These are phyloP conservation scores for Zeus faber DNA, from an alignment of 2,113 vertebrate genomes.

Conservation along the genomic window DNA sequence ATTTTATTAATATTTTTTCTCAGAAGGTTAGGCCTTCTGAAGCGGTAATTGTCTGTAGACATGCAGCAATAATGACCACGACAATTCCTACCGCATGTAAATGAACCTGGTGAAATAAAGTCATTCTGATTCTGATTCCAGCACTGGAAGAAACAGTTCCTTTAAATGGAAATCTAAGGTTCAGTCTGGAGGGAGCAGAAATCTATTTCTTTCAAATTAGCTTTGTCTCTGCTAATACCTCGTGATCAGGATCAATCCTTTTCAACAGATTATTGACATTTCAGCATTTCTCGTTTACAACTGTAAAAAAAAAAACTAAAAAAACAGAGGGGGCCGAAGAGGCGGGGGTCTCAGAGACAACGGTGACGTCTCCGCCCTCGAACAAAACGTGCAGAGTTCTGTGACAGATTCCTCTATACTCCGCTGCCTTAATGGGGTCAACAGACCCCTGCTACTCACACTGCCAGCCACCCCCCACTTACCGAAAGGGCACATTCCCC, in stretches of 20 bases:
- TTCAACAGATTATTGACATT: too few species aligned
- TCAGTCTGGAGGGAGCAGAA: neutral
- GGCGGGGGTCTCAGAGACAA: too few species aligned
- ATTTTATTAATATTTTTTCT: too few species aligned
- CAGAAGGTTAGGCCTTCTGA: too few species aligned
- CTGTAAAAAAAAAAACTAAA: too few species aligned
- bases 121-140: constrained; percentile 5
- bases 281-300: too few species aligned
- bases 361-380: constrained; percentile 7
- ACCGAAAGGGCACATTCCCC: constrained; percentile 59
- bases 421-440: constrained; percentile 49
- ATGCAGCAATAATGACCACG: too few species aligned
- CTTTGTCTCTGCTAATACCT: neutral
- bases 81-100: too few species aligned
- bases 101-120: too few species aligned
- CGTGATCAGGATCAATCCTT: neutral
- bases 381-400: constrained; percentile 34
- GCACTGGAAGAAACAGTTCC: constrained; percentile 36
- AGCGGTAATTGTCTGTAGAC: too few species aligned
- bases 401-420: constrained; percentile 25
- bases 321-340: too few species aligned
- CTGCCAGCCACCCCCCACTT: constrained; percentile 32
- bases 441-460: constrained; percentile 35
- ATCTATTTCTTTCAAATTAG: neutral
- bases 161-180: constrained; percentile 27